Conservation (phyloP, 2,888 invertebrate species). For the Calliphora vomitoria region DNA sequence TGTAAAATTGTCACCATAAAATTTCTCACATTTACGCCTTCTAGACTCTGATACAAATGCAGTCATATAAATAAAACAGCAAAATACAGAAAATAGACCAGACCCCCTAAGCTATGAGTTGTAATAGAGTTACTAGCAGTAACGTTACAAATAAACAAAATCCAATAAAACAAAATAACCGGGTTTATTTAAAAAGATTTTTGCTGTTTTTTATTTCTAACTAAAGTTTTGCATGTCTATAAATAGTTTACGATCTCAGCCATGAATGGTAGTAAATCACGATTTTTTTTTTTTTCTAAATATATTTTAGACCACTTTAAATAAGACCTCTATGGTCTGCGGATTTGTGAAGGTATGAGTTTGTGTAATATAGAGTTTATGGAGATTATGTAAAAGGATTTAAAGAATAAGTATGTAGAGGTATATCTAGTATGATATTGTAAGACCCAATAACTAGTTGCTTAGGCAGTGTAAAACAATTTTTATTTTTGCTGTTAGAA, state of each 20-base stretch:
- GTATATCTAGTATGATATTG: not conserved
- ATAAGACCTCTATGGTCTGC: conserved; percentile 51
- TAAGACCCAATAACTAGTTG: conserved; percentile 23
- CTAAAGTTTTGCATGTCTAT: conserved; percentile 69
- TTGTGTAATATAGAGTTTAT: conserved; percentile 24
- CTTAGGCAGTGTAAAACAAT: conserved; percentile 12
- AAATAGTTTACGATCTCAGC: conserved; percentile 72
- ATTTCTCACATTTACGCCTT: conserved; percentile 70
- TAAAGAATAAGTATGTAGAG: conserved; percentile 58
- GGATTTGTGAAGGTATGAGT: not conserved
- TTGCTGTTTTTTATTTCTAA: not conserved
- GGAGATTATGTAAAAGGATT: conserved; percentile 71
- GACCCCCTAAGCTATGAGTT: conserved; percentile 50
- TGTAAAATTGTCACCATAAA: conserved; percentile 72
- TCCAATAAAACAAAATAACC: conserved; percentile 10
- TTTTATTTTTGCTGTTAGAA: conserved; percentile 34
- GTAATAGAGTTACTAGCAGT: conserved; percentile 17
- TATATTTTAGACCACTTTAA: conserved; percentile 57
- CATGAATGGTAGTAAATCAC: conserved; percentile 73
- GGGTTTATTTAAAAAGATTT: conserved; percentile 24
- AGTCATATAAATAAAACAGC: conserved; percentile 4
- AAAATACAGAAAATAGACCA: not conserved
- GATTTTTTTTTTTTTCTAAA: conserved; percentile 48
- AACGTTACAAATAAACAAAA: not conserved
- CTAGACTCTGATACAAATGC: conserved; percentile 6